These are phyloP conservation scores for Melanostoma scalare DNA, from an alignment of 2,888 invertebrate genomes.

Conservation along the genomic window DNA sequence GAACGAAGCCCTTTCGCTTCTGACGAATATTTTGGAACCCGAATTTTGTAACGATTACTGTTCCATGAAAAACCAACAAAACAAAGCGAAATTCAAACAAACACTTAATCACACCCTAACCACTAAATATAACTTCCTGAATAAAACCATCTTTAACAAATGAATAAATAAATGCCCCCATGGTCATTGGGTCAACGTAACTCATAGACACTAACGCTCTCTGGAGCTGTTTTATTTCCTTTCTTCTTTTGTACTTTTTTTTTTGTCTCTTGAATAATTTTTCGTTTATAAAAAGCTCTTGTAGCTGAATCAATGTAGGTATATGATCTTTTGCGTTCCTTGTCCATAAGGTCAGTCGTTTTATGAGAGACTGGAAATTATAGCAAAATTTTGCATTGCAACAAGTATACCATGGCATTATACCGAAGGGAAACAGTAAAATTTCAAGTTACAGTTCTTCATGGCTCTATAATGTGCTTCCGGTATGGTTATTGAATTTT, in stretches of 20 bases:
- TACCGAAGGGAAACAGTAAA: conserved; percentile 14
- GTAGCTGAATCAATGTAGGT: neutral
- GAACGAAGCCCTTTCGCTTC: conserved; percentile 3
- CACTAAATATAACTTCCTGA: conserved; percentile 51
- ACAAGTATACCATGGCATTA: neutral
- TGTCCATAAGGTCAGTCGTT: neutral
- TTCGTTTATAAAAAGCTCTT: too few species aligned
- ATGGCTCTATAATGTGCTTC: neutral
- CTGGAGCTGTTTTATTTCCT: conserved; percentile 46
- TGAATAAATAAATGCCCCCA: conserved; percentile 21
- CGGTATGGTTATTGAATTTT: conserved; percentile 13
- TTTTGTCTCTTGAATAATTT: too few species aligned
- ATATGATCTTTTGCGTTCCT: conserved; percentile 3
- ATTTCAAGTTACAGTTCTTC: conserved; percentile 36
- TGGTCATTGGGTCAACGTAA: conserved; percentile 66
- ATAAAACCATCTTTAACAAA: conserved; percentile 39
- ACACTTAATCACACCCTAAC: neutral
- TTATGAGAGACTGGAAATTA: conserved; percentile 12
- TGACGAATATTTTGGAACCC: too few species aligned
- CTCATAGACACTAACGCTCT: conserved; percentile 30
- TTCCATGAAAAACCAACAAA: neutral
- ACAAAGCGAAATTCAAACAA: neutral
- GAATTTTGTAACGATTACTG: too few species aligned
- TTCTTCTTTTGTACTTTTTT: conserved; percentile 12
- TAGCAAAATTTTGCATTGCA: conserved; percentile 10